Conservation (phyloP, 2,888 invertebrate species). For the Papilio gigon region DNA sequence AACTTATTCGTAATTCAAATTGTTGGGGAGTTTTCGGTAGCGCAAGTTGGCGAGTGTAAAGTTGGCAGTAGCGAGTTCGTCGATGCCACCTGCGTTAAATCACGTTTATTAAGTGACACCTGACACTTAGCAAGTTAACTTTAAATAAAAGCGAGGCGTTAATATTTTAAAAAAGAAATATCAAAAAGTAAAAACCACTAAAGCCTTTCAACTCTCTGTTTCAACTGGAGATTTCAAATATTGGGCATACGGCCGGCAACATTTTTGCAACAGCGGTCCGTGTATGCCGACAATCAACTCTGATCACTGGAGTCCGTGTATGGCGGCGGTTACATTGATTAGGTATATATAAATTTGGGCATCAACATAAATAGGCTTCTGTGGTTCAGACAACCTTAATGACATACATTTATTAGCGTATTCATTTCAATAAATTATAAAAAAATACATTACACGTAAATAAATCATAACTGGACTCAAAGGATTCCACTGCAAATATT, state of each 20-base stretch:
- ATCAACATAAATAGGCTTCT: too few relatives aligned
- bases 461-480: neutral
- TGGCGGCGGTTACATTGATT: too few relatives aligned
- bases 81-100: conserved; percentile 11
- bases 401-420: neutral
- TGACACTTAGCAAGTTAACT: neutral
- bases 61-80: neutral
- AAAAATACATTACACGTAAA: neutral
- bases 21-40: conserved; percentile 7
- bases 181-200: too few relatives aligned
- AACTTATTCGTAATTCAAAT: conserved; percentile 18
- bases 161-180: too few relatives aligned
- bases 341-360: too few relatives aligned
- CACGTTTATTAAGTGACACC: conserved; percentile 3
- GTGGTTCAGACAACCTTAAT: too few relatives aligned
- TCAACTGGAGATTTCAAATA: too few relatives aligned
- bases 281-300: too few relatives aligned
- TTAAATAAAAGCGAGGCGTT: neutral
- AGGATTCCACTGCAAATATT: neutral
- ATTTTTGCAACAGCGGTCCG: too few relatives aligned
- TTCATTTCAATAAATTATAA: neutral
- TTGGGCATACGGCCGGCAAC: too few relatives aligned
- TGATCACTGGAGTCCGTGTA: too few relatives aligned
- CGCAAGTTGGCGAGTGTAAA: conserved; percentile 1
- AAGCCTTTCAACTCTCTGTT: too few relatives aligned